Evolutionary conservation across 1,140 invertebrate species (phyloP).

Genomic region (Cherax quadricarinatus): DNA sequence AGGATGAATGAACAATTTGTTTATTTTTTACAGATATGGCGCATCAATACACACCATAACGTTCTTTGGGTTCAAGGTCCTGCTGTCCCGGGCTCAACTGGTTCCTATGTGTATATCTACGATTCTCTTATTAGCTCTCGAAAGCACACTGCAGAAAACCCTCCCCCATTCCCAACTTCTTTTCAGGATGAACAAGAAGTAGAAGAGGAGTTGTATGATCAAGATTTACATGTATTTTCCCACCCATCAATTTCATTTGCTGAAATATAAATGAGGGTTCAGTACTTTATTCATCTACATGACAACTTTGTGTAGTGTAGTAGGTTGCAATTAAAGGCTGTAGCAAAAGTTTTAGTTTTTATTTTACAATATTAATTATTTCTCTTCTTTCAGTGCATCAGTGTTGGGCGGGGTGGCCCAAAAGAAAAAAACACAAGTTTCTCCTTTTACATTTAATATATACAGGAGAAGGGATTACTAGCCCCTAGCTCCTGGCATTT

Average conservation of each 20-base stretch:
- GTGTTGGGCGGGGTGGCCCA: no score
- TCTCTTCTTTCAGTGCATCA: no score
- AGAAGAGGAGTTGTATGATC: conserved; percentile 85
- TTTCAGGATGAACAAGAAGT: conserved; percentile 80
- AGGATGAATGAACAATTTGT: not conserved
- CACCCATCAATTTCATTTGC: conserved; percentile 84
- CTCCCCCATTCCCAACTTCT: conserved; percentile 90
- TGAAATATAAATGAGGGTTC: conserved; percentile 76
- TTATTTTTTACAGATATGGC: conserved; percentile 82
- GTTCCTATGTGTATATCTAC: conserved; percentile 88
- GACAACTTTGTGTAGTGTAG: no score
- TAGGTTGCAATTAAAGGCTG: no score
- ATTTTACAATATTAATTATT: no score
- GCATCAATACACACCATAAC: conserved; percentile 96
- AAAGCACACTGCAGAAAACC: conserved; percentile 75
- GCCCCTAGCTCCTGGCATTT: no score
- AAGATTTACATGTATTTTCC: conserved; percentile 84
- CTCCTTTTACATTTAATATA: no score
- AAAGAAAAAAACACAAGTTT: no score
- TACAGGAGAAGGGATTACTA: no score
- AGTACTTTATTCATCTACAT: no score
- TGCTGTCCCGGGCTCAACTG: conserved; percentile 87
- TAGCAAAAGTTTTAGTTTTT: no score
- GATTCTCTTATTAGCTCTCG: conserved; percentile 85
- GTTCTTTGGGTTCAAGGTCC: conserved; percentile 92